These are phyloP conservation scores for Hemibagrus guttatus DNA, from an alignment of 2,797 vertebrate genomes.

Conservation along the genomic window DNA sequence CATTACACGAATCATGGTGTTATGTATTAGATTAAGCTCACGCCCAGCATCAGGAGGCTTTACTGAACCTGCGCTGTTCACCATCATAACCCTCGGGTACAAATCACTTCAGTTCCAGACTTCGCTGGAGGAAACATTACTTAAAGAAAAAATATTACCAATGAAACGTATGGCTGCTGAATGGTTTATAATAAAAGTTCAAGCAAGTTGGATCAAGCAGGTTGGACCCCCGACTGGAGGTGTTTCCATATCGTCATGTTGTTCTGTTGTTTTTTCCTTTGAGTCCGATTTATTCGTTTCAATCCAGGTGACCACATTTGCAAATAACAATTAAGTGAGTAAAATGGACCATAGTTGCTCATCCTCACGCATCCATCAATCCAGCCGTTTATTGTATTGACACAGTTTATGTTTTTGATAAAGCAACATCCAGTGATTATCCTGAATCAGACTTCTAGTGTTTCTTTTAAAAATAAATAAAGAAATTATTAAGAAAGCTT, in stretches of 20 bases:
- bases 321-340: background rate
- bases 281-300: background rate
- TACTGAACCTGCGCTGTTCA: slow-evolving; percentile 65
- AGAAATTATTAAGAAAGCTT: too few relatives aligned
- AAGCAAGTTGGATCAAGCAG: background rate
- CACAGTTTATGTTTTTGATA: background rate
- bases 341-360: background rate
- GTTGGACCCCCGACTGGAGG: background rate
- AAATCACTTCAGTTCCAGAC: slow-evolving; percentile 60
- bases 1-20: slow-evolving; percentile 81
- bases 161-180: background rate
- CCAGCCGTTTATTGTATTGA: background rate
- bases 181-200: background rate
- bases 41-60: slow-evolving; percentile 64
- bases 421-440: background rate
- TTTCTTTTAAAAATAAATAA: too few relatives aligned
- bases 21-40: slow-evolving; percentile 80
- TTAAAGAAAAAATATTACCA: background rate
- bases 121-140: background rate
- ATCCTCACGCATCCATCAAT: background rate
- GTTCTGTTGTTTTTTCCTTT: background rate
- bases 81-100: slow-evolving; percentile 69
- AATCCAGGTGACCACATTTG: background rate
- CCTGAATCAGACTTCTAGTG: background rate
- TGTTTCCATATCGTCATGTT: background rate